phyloP scores from a whole-genome alignment of 2,797 vertebrate genomes.

The Catostomus latipinnis region DNA sequence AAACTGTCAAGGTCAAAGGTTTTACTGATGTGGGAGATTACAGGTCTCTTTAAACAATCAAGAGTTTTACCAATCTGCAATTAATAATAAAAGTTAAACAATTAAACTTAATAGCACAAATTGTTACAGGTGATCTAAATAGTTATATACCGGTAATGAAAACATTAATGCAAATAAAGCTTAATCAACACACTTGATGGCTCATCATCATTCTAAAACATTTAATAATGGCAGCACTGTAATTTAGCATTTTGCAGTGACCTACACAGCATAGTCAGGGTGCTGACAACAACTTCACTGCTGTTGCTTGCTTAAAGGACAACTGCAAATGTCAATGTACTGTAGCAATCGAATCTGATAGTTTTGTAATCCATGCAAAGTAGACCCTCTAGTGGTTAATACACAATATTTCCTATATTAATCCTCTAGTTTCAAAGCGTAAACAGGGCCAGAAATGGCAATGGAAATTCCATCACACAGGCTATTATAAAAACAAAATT shows the following conservation, averaged over 20 bases:
- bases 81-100: background rate
- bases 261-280: no score
- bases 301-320: background rate
- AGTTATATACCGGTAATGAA: no score
- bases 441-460: background rate
- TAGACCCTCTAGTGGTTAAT: slow-evolving; percentile 4
- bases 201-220: background rate
- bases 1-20: slow-evolving; percentile 43
- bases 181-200: no score
- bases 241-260: background rate
- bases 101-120: background rate
- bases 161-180: no score
- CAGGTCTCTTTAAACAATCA: slow-evolving; percentile 1
- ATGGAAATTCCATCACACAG: background rate
- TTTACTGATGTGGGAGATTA: slow-evolving; percentile 11
- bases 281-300: background rate
- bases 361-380: background rate
- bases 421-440: background rate
- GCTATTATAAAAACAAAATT: background rate
- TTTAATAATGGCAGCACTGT: background rate
- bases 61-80: background rate
- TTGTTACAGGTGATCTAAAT: background rate
- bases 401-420: background rate
- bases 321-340: background rate
- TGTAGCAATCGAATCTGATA: background rate